Conservation (phyloP, 2,888 invertebrate species). For the Cyaniris semiargus region DNA sequence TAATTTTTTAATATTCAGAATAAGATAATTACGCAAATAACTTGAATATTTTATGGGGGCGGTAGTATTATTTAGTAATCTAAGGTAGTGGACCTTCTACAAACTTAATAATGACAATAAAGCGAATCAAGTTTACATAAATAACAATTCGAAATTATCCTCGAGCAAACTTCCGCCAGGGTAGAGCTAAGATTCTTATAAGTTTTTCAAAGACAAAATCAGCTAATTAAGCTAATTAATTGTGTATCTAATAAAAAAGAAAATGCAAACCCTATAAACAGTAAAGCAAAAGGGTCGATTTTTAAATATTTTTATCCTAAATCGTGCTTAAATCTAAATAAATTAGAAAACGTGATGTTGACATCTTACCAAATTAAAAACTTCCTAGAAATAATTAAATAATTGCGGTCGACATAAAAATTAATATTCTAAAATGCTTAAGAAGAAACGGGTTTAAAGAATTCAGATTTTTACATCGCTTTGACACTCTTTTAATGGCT, state of each 20-base stretch:
- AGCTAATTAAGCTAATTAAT: background rate
- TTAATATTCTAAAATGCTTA: conserved; percentile 7
- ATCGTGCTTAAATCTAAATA: conserved; percentile 2
- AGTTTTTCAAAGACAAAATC: background rate
- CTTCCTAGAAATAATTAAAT: conserved; percentile 10
- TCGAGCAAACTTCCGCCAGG: background rate
- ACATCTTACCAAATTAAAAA: background rate
- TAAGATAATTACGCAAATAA: background rate
- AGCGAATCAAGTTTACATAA: background rate
- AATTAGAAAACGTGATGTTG: conserved; percentile 9
- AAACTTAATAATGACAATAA: background rate
- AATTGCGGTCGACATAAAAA: conserved; percentile 13
- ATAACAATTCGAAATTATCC: background rate
- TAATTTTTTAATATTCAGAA: background rate
- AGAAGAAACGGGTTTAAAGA: background rate
- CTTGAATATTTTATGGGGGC: background rate
- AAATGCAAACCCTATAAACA: background rate
- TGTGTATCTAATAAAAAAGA: too few species aligned
- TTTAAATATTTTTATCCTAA: background rate
- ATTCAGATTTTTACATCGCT: background rate
- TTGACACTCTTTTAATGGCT: background rate
- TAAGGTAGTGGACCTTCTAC: background rate
- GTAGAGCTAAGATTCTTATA: background rate
- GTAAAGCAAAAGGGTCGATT: background rate
- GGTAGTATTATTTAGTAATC: background rate